Evolutionary conservation across 2,797 vertebrate species (phyloP), one percentile per base, ranked within the genome.

Genomic region (Miopithecus talapoin): DNA sequence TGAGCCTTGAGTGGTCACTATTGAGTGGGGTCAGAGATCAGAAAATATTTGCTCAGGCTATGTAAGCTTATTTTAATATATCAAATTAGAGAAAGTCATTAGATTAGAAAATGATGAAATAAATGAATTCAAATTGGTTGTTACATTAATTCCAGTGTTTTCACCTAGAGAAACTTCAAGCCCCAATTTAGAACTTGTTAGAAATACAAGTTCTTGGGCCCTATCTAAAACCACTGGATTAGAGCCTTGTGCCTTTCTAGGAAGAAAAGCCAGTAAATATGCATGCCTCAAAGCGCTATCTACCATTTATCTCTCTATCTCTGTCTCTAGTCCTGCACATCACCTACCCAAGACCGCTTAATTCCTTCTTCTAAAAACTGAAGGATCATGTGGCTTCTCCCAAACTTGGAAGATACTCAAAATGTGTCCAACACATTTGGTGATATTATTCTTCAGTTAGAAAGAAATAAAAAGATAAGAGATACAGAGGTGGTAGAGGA

Each of bases 131-230:
- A 92, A 92, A 68, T 57, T 53, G 50, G 19, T 72, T 50, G 76
- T 86, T 85, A 87, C 17, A 48, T 84, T 86, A 85, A 81, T 70
- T 78, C 36, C 26, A 43, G 79, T 74, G 8, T 84, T 88, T 13
- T 84, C 41, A 78, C 53, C 11, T 70, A 48, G 12, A 70, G 50
- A 24, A 72, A 12, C 46, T 48, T 94, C 26, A 84, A 68, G 12
- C 76, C n/a, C 89, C 13, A 41, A 19, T 39, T 61, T 61, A 39
- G 79, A 75, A 83, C 22, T 61, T 95, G 68, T 48, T 61, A 85
- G 87, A 97, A 96, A 95, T 88, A 64, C 22, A 91, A 85, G 79
- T 70, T 94, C 46, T 46, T 89, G n/a, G 24, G 7, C 8, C 43
- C 9, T 21, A 4, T 7, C 28, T 74, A 50, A 85, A 81, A 75